These are phyloP conservation scores for Channallabes apus DNA, from an alignment of 2,797 vertebrate species.

Conservation along the genomic window DNA sequence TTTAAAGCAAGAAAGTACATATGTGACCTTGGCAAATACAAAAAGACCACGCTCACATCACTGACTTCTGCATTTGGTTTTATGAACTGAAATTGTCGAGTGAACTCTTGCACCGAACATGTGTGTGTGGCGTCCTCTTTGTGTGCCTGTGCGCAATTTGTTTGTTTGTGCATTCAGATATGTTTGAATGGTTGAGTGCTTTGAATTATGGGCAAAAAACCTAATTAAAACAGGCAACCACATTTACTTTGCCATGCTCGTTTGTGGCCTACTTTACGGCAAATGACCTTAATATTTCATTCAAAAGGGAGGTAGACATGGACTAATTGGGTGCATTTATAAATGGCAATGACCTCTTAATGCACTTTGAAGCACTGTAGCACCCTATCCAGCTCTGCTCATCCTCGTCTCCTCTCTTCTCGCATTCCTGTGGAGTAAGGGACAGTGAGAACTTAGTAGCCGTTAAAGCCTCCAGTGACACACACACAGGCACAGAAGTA, in stretches of 20 bases:
- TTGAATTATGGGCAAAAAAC: slow-evolving; percentile 25
- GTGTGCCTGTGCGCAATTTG: not conserved
- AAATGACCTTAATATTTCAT: slow-evolving; percentile 58
- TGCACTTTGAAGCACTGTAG: slow-evolving; percentile 43
- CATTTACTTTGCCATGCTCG: slow-evolving; percentile 56
- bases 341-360: slow-evolving; percentile 54
- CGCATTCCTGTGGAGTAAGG: slow-evolving; percentile 12
- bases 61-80: slow-evolving; percentile 17
- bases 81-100: slow-evolving; percentile 6
- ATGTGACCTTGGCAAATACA: slow-evolving; percentile 28
- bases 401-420: slow-evolving; percentile 6
- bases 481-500: slow-evolving; percentile 4
- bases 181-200: slow-evolving; percentile 17
- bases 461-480: slow-evolving; percentile 1
- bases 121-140: not conserved
- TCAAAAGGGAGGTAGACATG: slow-evolving; percentile 46
- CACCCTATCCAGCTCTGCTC: not conserved
- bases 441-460: slow-evolving; percentile 9
- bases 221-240: slow-evolving; percentile 44
- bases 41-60: slow-evolving; percentile 5
- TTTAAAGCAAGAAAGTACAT: slow-evolving; percentile 2
- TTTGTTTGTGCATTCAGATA: slow-evolving; percentile 24
- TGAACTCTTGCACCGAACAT: not conserved
- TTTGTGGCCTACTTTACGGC: slow-evolving; percentile 52
- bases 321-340: slow-evolving; percentile 61